Evolutionary conservation across 2,797 vertebrate species (phyloP).

Genomic region (Leptodactylus fallax): DNA sequence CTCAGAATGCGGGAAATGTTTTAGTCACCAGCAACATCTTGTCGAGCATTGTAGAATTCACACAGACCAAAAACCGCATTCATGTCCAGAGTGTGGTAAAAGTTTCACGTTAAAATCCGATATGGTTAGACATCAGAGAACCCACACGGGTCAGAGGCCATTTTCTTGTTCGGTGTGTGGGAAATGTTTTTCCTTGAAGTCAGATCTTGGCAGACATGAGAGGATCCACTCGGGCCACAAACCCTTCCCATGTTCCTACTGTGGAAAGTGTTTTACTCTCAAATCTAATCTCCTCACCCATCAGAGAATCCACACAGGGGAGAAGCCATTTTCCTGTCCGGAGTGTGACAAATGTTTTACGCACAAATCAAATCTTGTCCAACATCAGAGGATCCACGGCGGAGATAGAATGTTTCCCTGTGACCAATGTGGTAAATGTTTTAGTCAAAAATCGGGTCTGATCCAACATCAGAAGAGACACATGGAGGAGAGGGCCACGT

Average conservation of each 20-base stretch:
- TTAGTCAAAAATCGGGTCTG: slow-evolving; percentile 75
- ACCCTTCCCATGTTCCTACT: background rate
- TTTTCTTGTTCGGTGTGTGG: slow-evolving; percentile 53
- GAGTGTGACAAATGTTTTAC: slow-evolving; percentile 26
- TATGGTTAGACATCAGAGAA: background rate
- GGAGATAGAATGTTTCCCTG: slow-evolving; percentile 71
- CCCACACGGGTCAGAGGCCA: slow-evolving; percentile 30
- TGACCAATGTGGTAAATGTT: slow-evolving; percentile 66
- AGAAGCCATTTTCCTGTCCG: slow-evolving; percentile 20
- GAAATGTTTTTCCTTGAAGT: slow-evolving; percentile 29
- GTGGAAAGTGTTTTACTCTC: slow-evolving; percentile 21
- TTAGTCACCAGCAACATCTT: background rate
- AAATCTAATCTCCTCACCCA: slow-evolving; percentile 25
- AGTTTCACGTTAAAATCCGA: background rate
- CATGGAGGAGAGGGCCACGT: slow-evolving; percentile 66
- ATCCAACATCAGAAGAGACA: slow-evolving; percentile 76
- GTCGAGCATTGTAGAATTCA: background rate
- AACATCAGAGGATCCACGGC: slow-evolving; percentile 69
- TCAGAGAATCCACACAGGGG: slow-evolving; percentile 33
- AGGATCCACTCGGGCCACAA: slow-evolving; percentile 50
- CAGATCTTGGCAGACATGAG: slow-evolving; percentile 17
- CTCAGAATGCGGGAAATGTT: background rate
- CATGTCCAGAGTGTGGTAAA: slow-evolving; percentile 56
- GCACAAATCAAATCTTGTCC: slow-evolving; percentile 52
- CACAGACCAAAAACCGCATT: background rate